These are phyloP conservation scores for Solenodon paradoxus DNA, from an alignment of 2,113 vertebrate genomes.

Conservation along the genomic window DNA sequence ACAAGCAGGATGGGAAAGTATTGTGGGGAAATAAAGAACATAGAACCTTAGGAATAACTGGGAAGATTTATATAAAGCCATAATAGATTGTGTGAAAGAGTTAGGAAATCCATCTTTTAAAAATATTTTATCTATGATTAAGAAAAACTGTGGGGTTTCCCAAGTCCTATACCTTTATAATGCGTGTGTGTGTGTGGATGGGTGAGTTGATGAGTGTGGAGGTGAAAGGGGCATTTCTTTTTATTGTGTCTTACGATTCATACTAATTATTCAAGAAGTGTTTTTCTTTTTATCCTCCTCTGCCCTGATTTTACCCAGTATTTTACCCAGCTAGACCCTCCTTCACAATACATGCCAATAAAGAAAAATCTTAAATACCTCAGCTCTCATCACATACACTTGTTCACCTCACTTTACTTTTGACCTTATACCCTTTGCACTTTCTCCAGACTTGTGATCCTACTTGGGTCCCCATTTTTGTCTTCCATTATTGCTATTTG, in stretches of 20 bases:
- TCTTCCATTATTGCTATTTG: neutral
- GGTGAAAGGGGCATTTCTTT: neutral
- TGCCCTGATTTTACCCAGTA: neutral
- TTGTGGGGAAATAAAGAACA: neutral
- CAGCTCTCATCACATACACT: neutral
- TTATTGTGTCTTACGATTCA: neutral
- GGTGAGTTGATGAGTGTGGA: fast-evolving
- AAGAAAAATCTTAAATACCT: neutral
- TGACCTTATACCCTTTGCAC: neutral
- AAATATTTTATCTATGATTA: neutral
- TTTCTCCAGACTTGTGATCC: neutral
- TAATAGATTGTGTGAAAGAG: neutral
- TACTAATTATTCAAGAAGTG: neutral
- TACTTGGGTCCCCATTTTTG: neutral
- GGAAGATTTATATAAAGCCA: neutral
- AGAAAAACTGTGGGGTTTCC: neutral
- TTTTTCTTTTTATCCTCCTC: neutral
- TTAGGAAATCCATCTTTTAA: neutral
- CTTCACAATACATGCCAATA: neutral
- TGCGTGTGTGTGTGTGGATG: fast-evolving
- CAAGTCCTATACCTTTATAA: neutral
- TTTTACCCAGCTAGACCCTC: neutral
- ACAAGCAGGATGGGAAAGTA: neutral
- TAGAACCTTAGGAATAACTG: neutral
- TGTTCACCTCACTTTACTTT: neutral